Conservation (phyloP, 2,888 invertebrate species). For the Orgyia antiqua region DNA sequence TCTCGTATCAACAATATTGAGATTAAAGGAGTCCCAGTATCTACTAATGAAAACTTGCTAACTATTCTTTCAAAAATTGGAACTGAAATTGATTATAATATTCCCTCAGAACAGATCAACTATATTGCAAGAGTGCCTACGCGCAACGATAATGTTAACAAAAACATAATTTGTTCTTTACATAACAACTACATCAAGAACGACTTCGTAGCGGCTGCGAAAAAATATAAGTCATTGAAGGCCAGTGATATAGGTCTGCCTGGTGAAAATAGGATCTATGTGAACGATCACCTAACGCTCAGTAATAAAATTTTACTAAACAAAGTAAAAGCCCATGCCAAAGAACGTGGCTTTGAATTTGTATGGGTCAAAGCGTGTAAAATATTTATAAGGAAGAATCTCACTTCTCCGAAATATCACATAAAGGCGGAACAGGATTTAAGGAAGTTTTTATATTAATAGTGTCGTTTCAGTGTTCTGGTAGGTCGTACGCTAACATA, state of each 20-base stretch:
- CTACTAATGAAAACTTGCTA: not conserved
- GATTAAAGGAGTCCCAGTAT: not conserved
- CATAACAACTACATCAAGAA: not conserved
- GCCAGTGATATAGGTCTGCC: too few species aligned
- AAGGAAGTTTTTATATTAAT: too few species aligned
- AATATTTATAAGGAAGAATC: too few species aligned
- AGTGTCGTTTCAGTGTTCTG: too few species aligned
- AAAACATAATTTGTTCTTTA: not conserved
- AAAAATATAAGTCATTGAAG: too few species aligned
- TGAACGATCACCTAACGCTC: too few species aligned
- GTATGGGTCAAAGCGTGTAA: too few species aligned
- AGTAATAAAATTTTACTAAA: too few species aligned
- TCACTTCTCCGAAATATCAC: too few species aligned
- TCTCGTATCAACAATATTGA: constrained; percentile 3
- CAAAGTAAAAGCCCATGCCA: not conserved
- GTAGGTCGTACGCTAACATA: too few species aligned
- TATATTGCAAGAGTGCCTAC: not conserved
- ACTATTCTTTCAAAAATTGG: not conserved
- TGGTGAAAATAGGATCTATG: too few species aligned
- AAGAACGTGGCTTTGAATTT: not conserved
- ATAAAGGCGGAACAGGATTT: too few species aligned
- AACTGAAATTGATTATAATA: not conserved
- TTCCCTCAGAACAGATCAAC: not conserved
- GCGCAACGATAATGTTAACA: not conserved
- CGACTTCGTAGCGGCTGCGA: not conserved